These are phyloP conservation scores for Tenrec ecaudatus DNA, from an alignment of 2,113 vertebrate genomes.

Conservation along the genomic window DNA sequence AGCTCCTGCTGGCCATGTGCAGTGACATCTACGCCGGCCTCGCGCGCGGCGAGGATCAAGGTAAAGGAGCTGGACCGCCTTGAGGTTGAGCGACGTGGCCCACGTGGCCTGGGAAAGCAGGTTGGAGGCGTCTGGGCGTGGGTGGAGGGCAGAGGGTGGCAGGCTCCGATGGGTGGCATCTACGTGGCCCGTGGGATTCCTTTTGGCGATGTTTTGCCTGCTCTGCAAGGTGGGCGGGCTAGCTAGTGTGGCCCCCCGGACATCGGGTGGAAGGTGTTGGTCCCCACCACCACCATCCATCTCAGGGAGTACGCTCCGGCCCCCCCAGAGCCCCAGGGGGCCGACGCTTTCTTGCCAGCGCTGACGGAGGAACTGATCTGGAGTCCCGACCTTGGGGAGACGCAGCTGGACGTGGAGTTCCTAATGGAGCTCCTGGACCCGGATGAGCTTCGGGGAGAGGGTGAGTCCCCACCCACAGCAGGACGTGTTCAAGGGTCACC, in stretches of 20 bases:
- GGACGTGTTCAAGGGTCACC: neutral
- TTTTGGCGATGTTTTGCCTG: neutral
- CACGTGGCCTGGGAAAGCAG: neutral
- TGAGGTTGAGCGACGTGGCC: neutral
- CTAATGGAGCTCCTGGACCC: conserved; percentile 96
- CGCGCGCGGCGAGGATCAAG: conserved; percentile 78
- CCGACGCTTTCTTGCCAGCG: conserved; percentile 94
- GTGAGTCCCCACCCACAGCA: conserved; percentile 78
- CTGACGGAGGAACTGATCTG: conserved; percentile 92
- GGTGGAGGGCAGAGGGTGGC: neutral
- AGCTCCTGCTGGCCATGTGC: conserved; percentile 91
- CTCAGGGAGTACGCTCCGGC: neutral
- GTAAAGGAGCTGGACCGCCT: conserved; percentile 50
- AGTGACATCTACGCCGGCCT: conserved; percentile 92
- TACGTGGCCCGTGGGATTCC: neutral
- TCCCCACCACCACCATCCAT: no score
- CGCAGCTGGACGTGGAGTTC: conserved; percentile 93
- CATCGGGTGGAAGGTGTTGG: neutral
- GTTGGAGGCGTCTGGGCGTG: neutral
- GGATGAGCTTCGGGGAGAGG: conserved; percentile 91
- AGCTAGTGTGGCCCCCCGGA: neutral
- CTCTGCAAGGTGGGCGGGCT: neutral
- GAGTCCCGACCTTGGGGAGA: conserved; percentile 86
- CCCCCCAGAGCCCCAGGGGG: conserved; percentile 89
- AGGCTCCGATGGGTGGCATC: neutral